Percentiles rank a stretch among this genome's conserved stretches.
phyloP scores from a whole-genome alignment of 2,888 invertebrate species.

The Drosophila atripex region DNA sequence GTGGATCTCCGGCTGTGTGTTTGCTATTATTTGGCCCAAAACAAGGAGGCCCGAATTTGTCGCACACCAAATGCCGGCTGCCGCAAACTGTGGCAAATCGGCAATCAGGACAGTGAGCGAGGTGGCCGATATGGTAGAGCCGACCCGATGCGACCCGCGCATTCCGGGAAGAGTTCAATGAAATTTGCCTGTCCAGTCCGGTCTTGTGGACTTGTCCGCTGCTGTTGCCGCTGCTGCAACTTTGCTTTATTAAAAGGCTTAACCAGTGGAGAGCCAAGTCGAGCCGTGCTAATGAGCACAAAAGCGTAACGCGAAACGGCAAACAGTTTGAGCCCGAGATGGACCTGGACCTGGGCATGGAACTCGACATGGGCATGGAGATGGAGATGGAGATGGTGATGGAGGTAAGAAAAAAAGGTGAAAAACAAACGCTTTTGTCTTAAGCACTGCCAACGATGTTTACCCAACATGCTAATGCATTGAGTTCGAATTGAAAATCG shows the following conservation, averaged over 20 bases:
- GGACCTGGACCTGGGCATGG: not conserved
- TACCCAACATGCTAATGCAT: slow-evolving; percentile 77
- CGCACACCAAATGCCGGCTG: slow-evolving; percentile 47
- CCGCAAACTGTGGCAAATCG: slow-evolving; percentile 60
- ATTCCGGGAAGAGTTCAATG: slow-evolving; percentile 72
- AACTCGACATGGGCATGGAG: not conserved
- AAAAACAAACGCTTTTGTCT: slow-evolving; percentile 65
- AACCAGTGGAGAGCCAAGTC: slow-evolving; percentile 44
- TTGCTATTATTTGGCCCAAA: slow-evolving; percentile 42
- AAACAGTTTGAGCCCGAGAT: slow-evolving; percentile 35
- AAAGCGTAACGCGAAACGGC: slow-evolving; percentile 75
- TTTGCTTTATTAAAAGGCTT: slow-evolving; percentile 53
- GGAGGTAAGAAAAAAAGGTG: slow-evolving; percentile 2
- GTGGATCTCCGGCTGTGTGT: slow-evolving; percentile 56
- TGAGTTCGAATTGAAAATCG: slow-evolving; percentile 57
- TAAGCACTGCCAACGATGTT: slow-evolving; percentile 71
- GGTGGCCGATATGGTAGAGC: slow-evolving; percentile 11
- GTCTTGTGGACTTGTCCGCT: slow-evolving; percentile 18
- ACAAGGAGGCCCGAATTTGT: slow-evolving; percentile 62
- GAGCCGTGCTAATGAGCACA: slow-evolving; percentile 76
- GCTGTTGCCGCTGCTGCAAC: slow-evolving; percentile 42
- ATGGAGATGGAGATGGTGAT: not conserved
- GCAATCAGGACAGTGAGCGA: not conserved
- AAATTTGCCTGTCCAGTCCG: slow-evolving; percentile 53
- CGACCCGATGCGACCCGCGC: slow-evolving; percentile 17